phyloP scores from a whole-genome alignment of 2,888 invertebrate species.

The Slavum lentiscoides region DNA sequence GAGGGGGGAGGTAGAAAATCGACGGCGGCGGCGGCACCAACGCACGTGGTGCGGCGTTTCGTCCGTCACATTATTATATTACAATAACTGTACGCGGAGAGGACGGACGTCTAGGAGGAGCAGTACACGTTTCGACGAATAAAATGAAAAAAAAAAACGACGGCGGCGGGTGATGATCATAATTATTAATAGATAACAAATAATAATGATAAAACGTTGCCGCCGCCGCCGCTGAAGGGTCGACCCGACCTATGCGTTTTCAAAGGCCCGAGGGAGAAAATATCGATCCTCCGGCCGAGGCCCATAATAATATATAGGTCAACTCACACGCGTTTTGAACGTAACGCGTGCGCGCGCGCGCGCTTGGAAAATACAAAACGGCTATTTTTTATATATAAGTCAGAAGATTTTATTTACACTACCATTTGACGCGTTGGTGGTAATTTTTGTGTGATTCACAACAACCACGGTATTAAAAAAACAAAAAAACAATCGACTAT shows the following conservation, averaged over 20 bases:
- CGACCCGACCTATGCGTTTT: conserved; percentile 9
- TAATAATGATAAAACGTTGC: neutral
- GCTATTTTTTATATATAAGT: neutral
- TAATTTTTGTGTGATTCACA: neutral
- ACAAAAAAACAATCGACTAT: neutral
- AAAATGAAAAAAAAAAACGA: neutral
- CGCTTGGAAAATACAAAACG: neutral
- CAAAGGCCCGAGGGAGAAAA: conserved; percentile 5
- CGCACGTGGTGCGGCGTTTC: too few relatives aligned
- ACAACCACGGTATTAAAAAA: too few relatives aligned
- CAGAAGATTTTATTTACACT: neutral
- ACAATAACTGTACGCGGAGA: too few relatives aligned
- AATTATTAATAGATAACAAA: neutral
- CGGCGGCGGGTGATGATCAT: neutral
- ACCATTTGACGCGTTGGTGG: neutral
- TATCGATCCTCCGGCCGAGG: conserved; percentile 38
- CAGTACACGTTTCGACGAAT: conserved; percentile 2
- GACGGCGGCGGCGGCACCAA: too few relatives aligned
- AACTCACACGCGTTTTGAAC: conserved; percentile 4
- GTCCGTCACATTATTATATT: too few relatives aligned
- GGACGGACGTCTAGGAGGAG: too few relatives aligned
- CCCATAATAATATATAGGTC: conserved; percentile 45
- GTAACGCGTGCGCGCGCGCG: neutral
- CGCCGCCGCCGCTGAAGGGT: neutral
- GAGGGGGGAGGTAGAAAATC: too few relatives aligned